Base-by-base conservation (phyloP, 2,797 vertebrate genomes). In the Halcyon leucocephala region DNA sequence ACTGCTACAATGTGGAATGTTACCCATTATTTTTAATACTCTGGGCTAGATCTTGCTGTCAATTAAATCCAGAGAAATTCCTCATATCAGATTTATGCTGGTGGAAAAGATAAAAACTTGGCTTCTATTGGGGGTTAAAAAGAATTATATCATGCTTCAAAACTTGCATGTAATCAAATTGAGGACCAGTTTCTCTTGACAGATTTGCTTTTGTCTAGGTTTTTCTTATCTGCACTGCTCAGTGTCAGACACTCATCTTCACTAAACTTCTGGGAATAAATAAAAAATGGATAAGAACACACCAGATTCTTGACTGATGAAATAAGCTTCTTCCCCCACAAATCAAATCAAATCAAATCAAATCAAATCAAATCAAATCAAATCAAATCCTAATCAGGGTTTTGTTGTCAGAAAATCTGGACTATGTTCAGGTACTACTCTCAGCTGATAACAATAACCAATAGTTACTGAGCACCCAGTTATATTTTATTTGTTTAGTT, bases 381-480 rank as follows among this genome's bases (percentile, higher is more conserved):
- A 46, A 46, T 46, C 21, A 22, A 48, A 48, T 48, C 46, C 82
- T 69, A 90, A 49, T 33, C 86, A 92, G 39, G 31, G 31, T 18
- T 41, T 64, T 66, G 13, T 46, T 78, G 52, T 89, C 65, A 84
- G 87, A 92, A 90, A 89, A 88, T 88, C 88, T 95, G 88, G 90
- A 85, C 79, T 71, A 90, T 57, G 29, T 66, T 94, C 85, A 86
- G 69, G 81, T 85, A 93, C 42, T 87, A 72, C 48, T 81, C 62
- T 92, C 80, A 88, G 66, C 52, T 83, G 83, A 52, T 82, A 60
- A 77, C 84, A 76, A n/a, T 48, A 89, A 94, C 71, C 78, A 48
- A 82, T 42, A 85, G 52, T 96, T 97, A 97, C 74, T 77, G 80
- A 97, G 97, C 95, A 97, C 97, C 96, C 93, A 42, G 78, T 80